Evolutionary conservation across 1,140 invertebrate genomes (phyloP).

Genomic region (Papilio aristodemus): DNA sequence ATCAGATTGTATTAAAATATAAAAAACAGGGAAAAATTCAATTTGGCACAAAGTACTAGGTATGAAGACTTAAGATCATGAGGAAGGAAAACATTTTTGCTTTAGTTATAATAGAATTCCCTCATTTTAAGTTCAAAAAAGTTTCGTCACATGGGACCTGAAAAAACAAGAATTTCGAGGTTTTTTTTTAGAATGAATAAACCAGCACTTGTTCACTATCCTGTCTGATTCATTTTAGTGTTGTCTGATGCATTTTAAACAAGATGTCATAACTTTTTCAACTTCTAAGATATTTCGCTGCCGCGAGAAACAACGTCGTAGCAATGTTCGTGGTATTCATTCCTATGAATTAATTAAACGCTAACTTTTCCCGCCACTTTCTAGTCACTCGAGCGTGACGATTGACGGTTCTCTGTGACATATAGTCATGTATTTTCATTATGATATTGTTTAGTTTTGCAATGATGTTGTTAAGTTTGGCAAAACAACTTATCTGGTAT

Average conservation of each 20-base stretch:
- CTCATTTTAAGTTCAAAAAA: too few species aligned
- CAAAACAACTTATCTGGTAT: background rate
- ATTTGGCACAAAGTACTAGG: too few species aligned
- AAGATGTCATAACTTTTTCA: background rate
- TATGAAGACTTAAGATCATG: too few species aligned
- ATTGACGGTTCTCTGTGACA: constrained; percentile 5
- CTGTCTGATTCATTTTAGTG: too few species aligned
- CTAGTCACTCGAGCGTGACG: constrained; percentile 25
- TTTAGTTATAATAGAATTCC: too few species aligned
- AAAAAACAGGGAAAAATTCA: too few species aligned
- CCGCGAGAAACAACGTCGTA: background rate
- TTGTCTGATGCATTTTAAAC: background rate
- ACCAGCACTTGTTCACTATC: too few species aligned
- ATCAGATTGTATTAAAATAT: too few species aligned
- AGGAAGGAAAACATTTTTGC: too few species aligned
- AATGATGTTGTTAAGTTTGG: background rate
- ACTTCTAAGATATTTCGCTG: background rate
- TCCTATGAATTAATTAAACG: constrained; percentile 27
- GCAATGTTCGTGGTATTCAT: constrained; percentile 4
- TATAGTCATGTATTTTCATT: background rate
- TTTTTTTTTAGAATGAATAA: too few species aligned
- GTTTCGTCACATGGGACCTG: background rate
- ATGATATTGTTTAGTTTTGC: background rate
- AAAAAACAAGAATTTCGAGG: too few species aligned
- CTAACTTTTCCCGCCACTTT: constrained; percentile 20